Evolutionary conservation across 2,888 invertebrate species (phyloP), one percentile per base, ranked within the genome.

Genomic region (Meganola albula): DNA sequence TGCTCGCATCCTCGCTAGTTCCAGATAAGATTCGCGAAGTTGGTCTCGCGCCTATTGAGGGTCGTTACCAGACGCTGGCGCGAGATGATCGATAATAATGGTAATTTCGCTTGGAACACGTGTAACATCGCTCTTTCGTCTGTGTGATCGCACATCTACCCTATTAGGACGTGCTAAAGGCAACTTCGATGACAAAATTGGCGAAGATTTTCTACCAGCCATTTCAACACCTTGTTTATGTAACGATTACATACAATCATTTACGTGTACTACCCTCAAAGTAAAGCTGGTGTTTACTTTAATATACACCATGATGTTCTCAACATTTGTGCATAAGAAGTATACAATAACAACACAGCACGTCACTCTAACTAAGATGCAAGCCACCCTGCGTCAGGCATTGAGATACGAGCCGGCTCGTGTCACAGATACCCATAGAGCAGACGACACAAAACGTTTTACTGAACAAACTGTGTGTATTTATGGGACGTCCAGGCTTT

Each of bases 61-160:
- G 75, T 83, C 82, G 84, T 83, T 80, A 83, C 78, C 63, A 64
- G 64, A 72, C 74, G 64, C 65, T 58, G 67, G 74, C 68, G 75
- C 74, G 64, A 74, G 85, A 84, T 82, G 80, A 82, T 83, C 84
- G 84, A 84, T 85, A 85, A 85, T 84, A 83, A 85, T 85, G 85
- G 85, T 84, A 84, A 84, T 85, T 84, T 80, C 53, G 67, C 63
- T 37, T 50, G 58, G 61, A 75, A 80, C 84, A 83, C 83, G 82
- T 84, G 84, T 84, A 73, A 65, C 73, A 74, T 80, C 78, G 76
- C 59, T 63, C 65, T 66, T 60, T 66, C 65, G 63, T 53, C 61
- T 74, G 64, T 58, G 66, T 67, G 75, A 79, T 76, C 71, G 58
- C 63, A 63, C 58, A 63, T 71, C 63, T 58, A 61, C 70, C 83